Evolutionary conservation across 2,888 invertebrate genomes (phyloP), one percentile per base, ranked within the genome.

Genomic region (Hedychridium roseum): DNA sequence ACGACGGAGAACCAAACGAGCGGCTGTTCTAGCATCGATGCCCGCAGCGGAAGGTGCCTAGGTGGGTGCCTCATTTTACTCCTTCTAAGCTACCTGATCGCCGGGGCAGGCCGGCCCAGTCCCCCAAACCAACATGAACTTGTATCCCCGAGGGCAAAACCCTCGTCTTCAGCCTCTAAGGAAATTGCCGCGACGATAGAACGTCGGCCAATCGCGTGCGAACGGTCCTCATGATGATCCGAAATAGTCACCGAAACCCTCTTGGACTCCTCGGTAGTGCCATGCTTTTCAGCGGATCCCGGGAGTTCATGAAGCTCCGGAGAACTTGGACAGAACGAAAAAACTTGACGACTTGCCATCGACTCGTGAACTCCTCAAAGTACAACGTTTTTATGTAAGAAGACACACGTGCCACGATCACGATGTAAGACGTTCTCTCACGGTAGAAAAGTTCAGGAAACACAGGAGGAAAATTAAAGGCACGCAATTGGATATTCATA

Each of bases 31-130:
- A 58, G 53, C 48, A 36, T 64, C 46, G 62, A 70, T 48, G 51
- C 47, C 16, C 43, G 42, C 27, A 56, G 57, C 38, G 67, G 66
- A 60, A 64, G 67, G 66, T 76, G 76, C 70, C 70, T 76, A 75
- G 75, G 76, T 75, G 75, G 69, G 76, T 76, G 75, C 69, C 71
- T 76, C 64, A 68, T 75, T 68, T 68, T 75, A 56, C 69, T 76
- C 54, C 65, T 76, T 59, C 66, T 75, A 61, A 65, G 56, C 61
- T 64, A 64, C 61, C 50, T 64, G 52, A 32, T 49, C 50, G 46
- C 43, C 18, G 50, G 44, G 42, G 43, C 50, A 32, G 43, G 50
- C 47, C 59, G 49, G 64, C 44, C n/a, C 3, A 15, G 4, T 6
- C 9, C 23, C 5, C 5, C 5, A 5, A 6, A 23, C 23, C 5